Percentiles rank a stretch among this genome's conserved stretches.
phyloP scores from a whole-genome alignment of 2,888 invertebrate species.

The Drosophila dives region DNA sequence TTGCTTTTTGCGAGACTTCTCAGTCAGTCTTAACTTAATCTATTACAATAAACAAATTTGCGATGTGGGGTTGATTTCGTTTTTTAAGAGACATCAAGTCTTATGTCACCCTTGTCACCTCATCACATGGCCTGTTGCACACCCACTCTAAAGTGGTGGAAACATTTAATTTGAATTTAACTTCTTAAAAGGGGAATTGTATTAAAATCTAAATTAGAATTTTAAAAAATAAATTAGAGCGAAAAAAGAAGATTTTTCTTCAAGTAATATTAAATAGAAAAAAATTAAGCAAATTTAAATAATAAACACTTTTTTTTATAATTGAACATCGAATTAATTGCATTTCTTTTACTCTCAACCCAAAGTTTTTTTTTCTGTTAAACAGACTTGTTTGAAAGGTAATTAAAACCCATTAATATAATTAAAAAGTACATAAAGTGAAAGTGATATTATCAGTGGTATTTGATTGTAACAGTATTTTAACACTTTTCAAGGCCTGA shows the following conservation, averaged over 20 bases:
- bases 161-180: neutral
- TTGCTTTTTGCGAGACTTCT: constrained; percentile 41
- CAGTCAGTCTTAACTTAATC: constrained; percentile 48
- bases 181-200: neutral
- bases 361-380: neutral
- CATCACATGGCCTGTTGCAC: constrained; percentile 53
- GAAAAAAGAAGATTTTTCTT: neutral
- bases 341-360: neutral
- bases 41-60: constrained; percentile 63
- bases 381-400: neutral
- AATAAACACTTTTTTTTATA: neutral
- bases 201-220: neutral
- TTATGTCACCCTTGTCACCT: constrained; percentile 34
- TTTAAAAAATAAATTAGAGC: neutral
- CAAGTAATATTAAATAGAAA: neutral
- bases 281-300: neutral
- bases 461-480: neutral
- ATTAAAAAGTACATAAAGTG: neutral
- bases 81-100: constrained; percentile 1
- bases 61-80: constrained; percentile 5
- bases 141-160: neutral
- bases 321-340: neutral
- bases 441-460: neutral
- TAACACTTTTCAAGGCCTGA: neutral
- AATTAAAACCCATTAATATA: neutral